phyloP scores from a whole-genome alignment of 2,888 invertebrate species.

The Drosophila antonietae region DNA sequence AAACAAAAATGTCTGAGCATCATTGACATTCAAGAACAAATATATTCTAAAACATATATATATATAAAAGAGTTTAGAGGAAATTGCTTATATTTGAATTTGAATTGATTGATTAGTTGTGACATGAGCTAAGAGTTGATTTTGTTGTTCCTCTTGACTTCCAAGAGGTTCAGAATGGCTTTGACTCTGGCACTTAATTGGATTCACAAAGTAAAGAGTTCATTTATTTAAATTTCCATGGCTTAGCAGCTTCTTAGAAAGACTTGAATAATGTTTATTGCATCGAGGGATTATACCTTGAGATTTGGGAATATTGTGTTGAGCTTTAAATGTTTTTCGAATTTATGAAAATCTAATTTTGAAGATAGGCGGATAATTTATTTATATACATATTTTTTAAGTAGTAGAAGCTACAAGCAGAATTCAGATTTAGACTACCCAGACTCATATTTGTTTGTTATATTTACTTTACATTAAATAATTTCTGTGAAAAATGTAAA shows the following conservation, averaged over 20 bases:
- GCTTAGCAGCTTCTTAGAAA: not conserved
- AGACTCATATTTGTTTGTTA: no score
- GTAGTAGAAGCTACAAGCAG: no score
- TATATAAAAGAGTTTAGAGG: not conserved
- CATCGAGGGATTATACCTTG: not conserved
- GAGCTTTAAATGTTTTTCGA: not conserved
- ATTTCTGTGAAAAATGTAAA: no score
- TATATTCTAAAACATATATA: no score
- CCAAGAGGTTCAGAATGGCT: no score
- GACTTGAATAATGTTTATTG: not conserved
- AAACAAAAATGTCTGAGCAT: not conserved
- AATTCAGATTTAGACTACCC: no score
- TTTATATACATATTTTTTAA: no score
- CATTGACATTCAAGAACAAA: not conserved
- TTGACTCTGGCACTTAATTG: not conserved
- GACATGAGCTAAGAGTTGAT: not conserved
- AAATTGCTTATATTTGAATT: not conserved
- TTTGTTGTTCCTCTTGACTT: no score
- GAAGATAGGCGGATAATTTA: no score
- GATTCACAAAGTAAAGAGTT: not conserved
- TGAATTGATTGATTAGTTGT: not conserved
- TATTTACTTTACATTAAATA: no score
- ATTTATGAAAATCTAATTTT: no score
- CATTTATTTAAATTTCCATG: not conserved
- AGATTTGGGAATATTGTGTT: not conserved